Percentiles rank a stretch among this genome's conserved stretches.
These are phyloP conservation scores for Neosilurus mollespiculum DNA, from an alignment of 2,797 vertebrate species.

Conservation along the genomic window DNA sequence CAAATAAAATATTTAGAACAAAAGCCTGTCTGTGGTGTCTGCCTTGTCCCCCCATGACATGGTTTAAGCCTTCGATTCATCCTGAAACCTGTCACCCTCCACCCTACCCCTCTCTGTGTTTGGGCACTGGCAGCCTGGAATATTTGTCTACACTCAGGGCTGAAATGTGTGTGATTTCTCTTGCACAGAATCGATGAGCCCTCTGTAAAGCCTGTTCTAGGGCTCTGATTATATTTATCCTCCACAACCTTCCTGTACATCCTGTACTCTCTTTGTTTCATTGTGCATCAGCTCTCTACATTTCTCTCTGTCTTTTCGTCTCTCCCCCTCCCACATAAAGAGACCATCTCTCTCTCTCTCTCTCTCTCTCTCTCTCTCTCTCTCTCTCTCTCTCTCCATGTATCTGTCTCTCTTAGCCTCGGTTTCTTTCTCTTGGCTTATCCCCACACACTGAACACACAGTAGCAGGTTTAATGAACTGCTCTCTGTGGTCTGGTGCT, in stretches of 20 bases:
- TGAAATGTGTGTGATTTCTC: conserved; percentile 20
- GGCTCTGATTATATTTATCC: conserved; percentile 30
- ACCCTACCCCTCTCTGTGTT: neutral
- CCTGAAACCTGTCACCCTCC: conserved; percentile 16
- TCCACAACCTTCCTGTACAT: conserved; percentile 10
- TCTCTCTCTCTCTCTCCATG: neutral
- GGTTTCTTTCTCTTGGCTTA: conserved; percentile 3
- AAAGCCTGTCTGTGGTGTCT: neutral
- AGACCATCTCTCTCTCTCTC: neutral
- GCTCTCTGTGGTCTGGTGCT: conserved; percentile 56
- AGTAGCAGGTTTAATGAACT: conserved; percentile 69
- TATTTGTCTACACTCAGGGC: conserved; percentile 21
- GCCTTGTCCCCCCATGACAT: neutral
- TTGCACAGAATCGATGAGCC: conserved; percentile 24
- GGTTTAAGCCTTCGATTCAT: conserved; percentile 16
- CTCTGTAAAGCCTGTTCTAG: conserved; percentile 24
- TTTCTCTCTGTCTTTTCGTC: conserved; percentile 4
- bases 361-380: neutral
- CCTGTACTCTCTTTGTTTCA: conserved; percentile 18
- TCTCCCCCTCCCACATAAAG: neutral
- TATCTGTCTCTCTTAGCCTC: neutral
- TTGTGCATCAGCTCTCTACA: neutral
- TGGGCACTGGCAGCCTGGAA: conserved; percentile 1
- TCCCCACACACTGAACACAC: conserved; percentile 48
- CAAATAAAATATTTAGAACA: neutral